Evolutionary conservation across 2,113 vertebrate species (phyloP).

Genomic region (Xiphophorus couchianus): DNA sequence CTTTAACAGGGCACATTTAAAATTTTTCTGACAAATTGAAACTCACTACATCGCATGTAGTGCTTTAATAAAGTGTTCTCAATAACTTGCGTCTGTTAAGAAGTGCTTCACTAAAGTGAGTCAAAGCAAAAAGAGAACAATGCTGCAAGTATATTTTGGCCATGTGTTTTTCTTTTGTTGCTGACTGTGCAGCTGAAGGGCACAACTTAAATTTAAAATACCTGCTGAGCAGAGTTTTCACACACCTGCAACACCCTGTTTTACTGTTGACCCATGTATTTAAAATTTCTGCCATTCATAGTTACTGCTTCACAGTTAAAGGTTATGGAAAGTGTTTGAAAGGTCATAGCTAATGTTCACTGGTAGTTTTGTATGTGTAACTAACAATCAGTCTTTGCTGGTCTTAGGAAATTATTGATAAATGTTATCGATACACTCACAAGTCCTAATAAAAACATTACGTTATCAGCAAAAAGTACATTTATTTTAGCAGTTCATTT

Average conservation of each 20-base stretch:
- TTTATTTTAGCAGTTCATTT: too few relatives aligned
- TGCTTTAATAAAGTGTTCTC: not conserved
- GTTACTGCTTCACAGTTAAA: not conserved
- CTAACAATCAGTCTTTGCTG: conserved; percentile 1
- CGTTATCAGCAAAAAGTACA: too few relatives aligned
- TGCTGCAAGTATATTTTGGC: too few relatives aligned
- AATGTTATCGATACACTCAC: too few relatives aligned
- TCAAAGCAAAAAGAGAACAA: not conserved
- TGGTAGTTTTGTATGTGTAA: not conserved
- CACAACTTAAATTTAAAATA: not conserved
- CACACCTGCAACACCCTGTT: conserved; percentile 1
- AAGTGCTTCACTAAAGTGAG: not conserved
- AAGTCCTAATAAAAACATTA: too few relatives aligned
- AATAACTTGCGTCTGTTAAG: not conserved
- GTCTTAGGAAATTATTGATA: too few relatives aligned
- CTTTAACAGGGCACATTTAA: not conserved
- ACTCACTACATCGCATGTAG: not conserved
- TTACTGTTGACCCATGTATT: not conserved
- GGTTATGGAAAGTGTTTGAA: not conserved
- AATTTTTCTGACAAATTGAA: not conserved
- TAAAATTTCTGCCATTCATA: conserved; percentile 31
- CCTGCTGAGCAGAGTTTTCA: not conserved
- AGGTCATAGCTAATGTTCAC: not conserved
- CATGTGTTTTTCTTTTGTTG: not conserved
- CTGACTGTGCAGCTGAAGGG: not conserved